These are phyloP conservation scores for Thryonomys swinderianus DNA, from an alignment of 2,113 vertebrate species.

Conservation along the genomic window DNA sequence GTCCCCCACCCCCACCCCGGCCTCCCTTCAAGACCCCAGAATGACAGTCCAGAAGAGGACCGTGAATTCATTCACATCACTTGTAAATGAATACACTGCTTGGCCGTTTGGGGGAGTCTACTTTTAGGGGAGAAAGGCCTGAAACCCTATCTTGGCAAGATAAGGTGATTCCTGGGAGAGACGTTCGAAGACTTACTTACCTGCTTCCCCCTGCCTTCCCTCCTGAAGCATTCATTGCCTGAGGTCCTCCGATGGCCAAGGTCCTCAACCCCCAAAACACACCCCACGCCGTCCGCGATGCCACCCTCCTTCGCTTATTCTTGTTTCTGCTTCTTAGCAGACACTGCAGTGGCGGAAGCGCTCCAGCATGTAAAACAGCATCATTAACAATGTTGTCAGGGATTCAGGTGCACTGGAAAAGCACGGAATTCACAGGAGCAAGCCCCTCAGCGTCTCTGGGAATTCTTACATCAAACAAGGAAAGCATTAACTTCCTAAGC, in stretches of 20 bases:
- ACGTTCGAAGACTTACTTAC: neutral
- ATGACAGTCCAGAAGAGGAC: neutral
- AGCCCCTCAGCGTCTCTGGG: neutral
- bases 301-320: neutral
- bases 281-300: too few relatives aligned
- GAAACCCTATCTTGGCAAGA: neutral
- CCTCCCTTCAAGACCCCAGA: neutral
- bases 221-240: neutral
- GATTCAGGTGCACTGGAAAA: constrained; percentile 15
- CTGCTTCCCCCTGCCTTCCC: neutral
- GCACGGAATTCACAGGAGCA: neutral
- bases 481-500: constrained; percentile 48
- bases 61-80: neutral
- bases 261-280: neutral
- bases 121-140: neutral
- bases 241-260: neutral
- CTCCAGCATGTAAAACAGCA: neutral
- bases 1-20: neutral
- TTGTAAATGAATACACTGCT: neutral
- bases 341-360: neutral
- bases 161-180: neutral
- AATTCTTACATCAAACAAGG: constrained; percentile 39
- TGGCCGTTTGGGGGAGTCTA: neutral
- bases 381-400: neutral
- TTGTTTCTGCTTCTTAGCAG: constrained; percentile 3